Evolutionary conservation across 2,888 invertebrate species (phyloP).

Genomic region (Ectobius pallidus): DNA sequence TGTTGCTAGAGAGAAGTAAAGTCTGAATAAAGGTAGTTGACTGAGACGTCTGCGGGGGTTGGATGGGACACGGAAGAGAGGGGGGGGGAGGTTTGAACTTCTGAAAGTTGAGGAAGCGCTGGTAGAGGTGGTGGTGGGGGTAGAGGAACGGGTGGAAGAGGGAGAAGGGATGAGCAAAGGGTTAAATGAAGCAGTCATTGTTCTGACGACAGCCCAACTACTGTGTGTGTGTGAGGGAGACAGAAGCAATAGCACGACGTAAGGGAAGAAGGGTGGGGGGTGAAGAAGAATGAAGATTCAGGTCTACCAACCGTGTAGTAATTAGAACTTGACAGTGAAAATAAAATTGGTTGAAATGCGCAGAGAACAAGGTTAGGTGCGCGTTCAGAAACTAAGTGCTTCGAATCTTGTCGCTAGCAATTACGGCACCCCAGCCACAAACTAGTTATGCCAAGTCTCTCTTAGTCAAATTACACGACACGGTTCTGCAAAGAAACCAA

Average conservation of each 20-base stretch:
- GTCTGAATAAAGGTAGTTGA: slow-evolving; percentile 9
- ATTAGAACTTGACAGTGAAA: slow-evolving; percentile 11
- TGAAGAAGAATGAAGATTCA: slow-evolving; percentile 4
- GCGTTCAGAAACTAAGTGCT: slow-evolving; percentile 10
- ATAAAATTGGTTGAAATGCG: slow-evolving; percentile 2
- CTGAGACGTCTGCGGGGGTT: no score
- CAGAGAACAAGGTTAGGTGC: slow-evolving; percentile 1
- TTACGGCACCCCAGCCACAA: background rate
- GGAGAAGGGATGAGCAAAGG: background rate
- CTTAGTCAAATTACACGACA: no score
- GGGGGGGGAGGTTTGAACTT: background rate
- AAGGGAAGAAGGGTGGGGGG: no score
- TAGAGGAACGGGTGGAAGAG: no score
- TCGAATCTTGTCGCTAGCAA: slow-evolving; percentile 4
- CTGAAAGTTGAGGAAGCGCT: background rate
- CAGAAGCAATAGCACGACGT: background rate
- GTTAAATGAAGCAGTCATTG: slow-evolving; percentile 21
- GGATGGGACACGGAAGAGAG: no score
- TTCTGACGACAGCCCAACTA: slow-evolving; percentile 16
- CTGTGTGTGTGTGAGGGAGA: no score
- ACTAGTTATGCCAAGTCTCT: no score
- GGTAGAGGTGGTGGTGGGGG: background rate
- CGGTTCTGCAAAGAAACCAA: no score
- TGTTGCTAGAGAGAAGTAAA: background rate
- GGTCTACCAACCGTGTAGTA: slow-evolving; percentile 20